Evolutionary conservation across 2,888 invertebrate genomes (phyloP), one percentile per base, ranked within the genome.

Genomic region (Oscheius sp.): DNA sequence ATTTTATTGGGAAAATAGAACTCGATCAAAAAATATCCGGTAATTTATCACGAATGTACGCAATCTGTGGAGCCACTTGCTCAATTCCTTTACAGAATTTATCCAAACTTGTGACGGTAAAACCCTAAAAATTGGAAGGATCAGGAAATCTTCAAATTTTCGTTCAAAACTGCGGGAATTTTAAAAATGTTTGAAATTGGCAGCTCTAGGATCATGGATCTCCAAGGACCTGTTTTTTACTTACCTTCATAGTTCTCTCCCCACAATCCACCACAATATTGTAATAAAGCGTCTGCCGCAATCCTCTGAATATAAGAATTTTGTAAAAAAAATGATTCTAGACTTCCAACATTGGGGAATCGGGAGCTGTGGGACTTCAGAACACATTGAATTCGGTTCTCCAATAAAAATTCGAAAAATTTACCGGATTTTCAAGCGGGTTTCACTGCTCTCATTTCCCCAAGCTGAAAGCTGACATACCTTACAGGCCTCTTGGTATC

Each of bases 181-280:
- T n/a, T n/a, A n/a, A n/a, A n/a, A n/a, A n/a, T n/a, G n/a, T n/a
- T n/a, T n/a, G n/a, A n/a, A n/a, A n/a, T n/a, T n/a, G n/a, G n/a
- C n/a, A n/a, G n/a, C n/a, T n/a, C n/a, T n/a, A n/a, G n/a, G n/a
- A n/a, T n/a, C n/a, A n/a, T n/a, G n/a, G n/a, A n/a, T n/a, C n/a
- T n/a, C n/a, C n/a, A n/a, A n/a, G n/a, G n/a, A n/a, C n/a, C n/a
- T n/a, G n/a, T n/a, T n/a, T 49, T 45, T 45, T 45, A 9, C 49
- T 13, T 49, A 69, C 69, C 55, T 69, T 69, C 29, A 58, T 43
- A 9, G 55, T 69, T 6, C 69, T 35, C 43, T 69, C 69, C 9
- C 56, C 69, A 69, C 56, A 56, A 21, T 69, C 69, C 12, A 69
- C 43, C 2, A 53, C 69, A 18, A 69, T 43, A 56, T 69, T 69